A percentile compares a stretch with the other conserved stretches of the same genome.
phyloP scores from a whole-genome alignment of 1,140 invertebrate genomes.

The Brachionus calyciflorus region DNA sequence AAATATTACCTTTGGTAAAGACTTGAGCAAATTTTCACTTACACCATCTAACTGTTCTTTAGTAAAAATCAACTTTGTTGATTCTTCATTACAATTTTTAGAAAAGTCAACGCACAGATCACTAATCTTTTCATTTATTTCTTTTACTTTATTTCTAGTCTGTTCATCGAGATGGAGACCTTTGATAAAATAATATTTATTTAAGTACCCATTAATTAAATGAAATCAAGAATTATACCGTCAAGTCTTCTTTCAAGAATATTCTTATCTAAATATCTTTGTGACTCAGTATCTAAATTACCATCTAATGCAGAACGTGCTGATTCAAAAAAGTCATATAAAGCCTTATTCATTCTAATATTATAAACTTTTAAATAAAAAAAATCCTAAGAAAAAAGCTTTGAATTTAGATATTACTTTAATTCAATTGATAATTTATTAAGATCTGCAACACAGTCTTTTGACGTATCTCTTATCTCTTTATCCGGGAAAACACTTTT shows the following conservation, averaged over 20 bases:
- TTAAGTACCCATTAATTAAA: not conserved
- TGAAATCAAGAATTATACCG: conserved; percentile 57
- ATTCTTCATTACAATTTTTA: conserved; percentile 64
- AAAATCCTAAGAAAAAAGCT: not conserved
- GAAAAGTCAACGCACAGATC: conserved; percentile 63
- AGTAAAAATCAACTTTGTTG: conserved; percentile 62
- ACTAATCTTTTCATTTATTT: conserved; percentile 62
- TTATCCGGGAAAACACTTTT: conserved; percentile 62
- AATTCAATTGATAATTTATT: conserved; percentile 64
- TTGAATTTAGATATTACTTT: conserved; percentile 51
- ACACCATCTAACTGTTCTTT: conserved; percentile 57
- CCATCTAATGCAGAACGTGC: conserved; percentile 55
- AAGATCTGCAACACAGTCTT: conserved; percentile 61
- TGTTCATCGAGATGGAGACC: conserved; percentile 62
- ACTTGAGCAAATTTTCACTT: conserved; percentile 34
- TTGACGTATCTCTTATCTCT: conserved; percentile 61
- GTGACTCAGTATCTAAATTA: conserved; percentile 55
- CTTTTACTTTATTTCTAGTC: conserved; percentile 61
- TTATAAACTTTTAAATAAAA: not conserved
- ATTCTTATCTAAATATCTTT: conserved; percentile 61
- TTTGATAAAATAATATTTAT: conserved; percentile 50
- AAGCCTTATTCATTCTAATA: conserved; percentile 63
- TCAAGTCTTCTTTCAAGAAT: conserved; percentile 63
- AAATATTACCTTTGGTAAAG: conserved; percentile 46
- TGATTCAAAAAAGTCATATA: conserved; percentile 63